phyloP scores from a whole-genome alignment of 30 jellyfish, hydroid and myxozoan species.

The Sanderia malayensis region DNA sequence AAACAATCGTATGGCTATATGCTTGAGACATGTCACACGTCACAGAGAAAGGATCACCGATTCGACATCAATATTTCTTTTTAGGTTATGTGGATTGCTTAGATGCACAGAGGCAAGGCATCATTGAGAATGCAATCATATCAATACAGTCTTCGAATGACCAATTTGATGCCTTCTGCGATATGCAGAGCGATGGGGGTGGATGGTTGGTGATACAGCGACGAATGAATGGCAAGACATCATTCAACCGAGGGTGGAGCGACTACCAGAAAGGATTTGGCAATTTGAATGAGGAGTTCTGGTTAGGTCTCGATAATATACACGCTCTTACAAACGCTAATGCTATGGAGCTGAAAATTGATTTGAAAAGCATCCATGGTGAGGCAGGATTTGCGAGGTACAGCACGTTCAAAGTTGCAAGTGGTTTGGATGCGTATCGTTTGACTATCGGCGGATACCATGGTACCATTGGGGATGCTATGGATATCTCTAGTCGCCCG shows the following conservation, averaged over 20 bases:
- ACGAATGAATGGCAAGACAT: background rate
- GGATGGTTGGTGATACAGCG: slow-evolving; percentile 26
- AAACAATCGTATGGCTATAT: no score
- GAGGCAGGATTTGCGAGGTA: slow-evolving; percentile 14
- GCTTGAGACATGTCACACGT: no score
- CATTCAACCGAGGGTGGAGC: slow-evolving; percentile 6
- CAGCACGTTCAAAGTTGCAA: background rate
- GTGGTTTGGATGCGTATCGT: slow-evolving; percentile 10
- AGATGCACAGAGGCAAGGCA: slow-evolving; percentile 19
- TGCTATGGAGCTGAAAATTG: slow-evolving; percentile 1
- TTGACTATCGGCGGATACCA: slow-evolving; percentile 8
- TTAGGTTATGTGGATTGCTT: slow-evolving; percentile 18
- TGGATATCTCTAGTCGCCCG: background rate
- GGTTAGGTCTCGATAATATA: slow-evolving; percentile 24
- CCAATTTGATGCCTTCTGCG: slow-evolving; percentile 7
- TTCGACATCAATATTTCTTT: no score
- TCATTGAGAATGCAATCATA: background rate
- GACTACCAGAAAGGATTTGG: slow-evolving; percentile 23
- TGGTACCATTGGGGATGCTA: slow-evolving; percentile 18
- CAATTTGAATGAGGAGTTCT: background rate
- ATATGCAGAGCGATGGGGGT: slow-evolving; percentile 18
- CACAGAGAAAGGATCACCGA: no score
- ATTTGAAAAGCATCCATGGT: background rate
- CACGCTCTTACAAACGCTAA: background rate
- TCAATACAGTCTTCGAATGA: background rate